Evolutionary conservation across 2,797 vertebrate species (phyloP), one percentile per base, ranked within the genome.

Genomic region (Mormyrus hasselquistii): DNA sequence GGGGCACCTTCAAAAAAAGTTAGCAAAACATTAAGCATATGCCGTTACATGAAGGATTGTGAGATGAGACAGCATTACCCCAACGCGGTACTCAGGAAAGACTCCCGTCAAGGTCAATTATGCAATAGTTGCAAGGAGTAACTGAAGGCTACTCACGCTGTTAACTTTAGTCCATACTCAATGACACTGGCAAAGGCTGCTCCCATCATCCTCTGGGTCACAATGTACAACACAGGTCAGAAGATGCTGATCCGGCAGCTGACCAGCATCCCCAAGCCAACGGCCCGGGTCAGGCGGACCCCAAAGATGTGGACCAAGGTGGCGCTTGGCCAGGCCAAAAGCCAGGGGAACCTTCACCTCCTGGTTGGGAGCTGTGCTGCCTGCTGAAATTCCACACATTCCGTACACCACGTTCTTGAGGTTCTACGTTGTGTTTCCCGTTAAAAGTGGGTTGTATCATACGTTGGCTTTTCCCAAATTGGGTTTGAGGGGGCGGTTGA

Each of bases 171-270:
- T 89, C 96, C 96, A 0, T 93, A 95, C 55, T 97, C 95, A 47
- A 96, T 94, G 86, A 95, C 96, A 0, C 96, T 95, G 92, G 94
- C 96, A 0, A 96, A 94, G 41, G 96, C 94, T 2, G 96, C 95
- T 0, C 96, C 96, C 34, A 19, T 79, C 90, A 96, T 91, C 8
- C 96, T 94, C 94, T 97, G 96, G 34, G 96, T 96, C 0, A 96
- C 6, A 29, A 96, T 95, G 91, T 97, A 97, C 94, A 95, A 92
- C 89, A 96, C 0, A 0, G 96, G 96, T 87, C 96, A 94, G 10
- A 96, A 92, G 92, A 96, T 88, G 92, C 96, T 97, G 91, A 97
- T 95, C 94, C 96, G 96, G 84, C 96, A 97, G 93, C 95, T 96
- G 10, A 96, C 94, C 91, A 97, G 92, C 65, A 96, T 93, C 73